Base-by-base conservation (phyloP, 2,888 invertebrate genomes). In the Parnassius mnemosyne region DNA sequence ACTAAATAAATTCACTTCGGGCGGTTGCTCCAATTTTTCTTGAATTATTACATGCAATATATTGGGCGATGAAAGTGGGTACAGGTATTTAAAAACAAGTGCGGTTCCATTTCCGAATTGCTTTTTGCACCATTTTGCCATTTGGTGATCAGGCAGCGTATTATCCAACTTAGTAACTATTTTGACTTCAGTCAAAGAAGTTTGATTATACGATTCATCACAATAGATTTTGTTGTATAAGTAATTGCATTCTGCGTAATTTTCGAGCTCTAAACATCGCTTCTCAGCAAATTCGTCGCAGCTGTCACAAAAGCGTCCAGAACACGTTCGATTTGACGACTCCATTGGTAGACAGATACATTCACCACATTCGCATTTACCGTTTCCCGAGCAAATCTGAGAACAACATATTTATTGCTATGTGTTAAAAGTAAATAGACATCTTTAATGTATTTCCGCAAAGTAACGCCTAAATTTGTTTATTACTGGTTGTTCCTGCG, bases 301-400 rank as follows among this genome's bases (percentile, higher is more conserved):
- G 57, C 93, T 93, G 68, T 96, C 95, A 78, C 97, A 97, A 68
- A 92, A 95, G 50, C 80, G 80, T 10, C 94, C 94, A 0, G 88
- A 89, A 69, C 93, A 94, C 11, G 81, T 82, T 54, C 89, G 79
- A 9, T 84, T 84, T 62, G 85, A 81, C 3, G 73, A 81, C 46
- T 80, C 51, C 13, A 69, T 47, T 57, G 64, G 75, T 25, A 89
- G 75, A 75, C 96, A 97, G 11, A 87, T 78, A 73, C 96, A 96
- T 59, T 79, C 81, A 9, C 96, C 96, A 80, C 97, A 97, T 9
- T 82, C 80, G 78, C 97, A 97, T 12, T 79, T 78, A 0, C 97
- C 97, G 67, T 93, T 78, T 10, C 85, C 87, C 2, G 87, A 87
- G 69, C 89, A 89, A 7, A 76, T 62, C 89, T 89, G 67, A 34